phyloP scores from a whole-genome alignment of 2,113 vertebrate genomes.

The Lophura nycthemera region DNA sequence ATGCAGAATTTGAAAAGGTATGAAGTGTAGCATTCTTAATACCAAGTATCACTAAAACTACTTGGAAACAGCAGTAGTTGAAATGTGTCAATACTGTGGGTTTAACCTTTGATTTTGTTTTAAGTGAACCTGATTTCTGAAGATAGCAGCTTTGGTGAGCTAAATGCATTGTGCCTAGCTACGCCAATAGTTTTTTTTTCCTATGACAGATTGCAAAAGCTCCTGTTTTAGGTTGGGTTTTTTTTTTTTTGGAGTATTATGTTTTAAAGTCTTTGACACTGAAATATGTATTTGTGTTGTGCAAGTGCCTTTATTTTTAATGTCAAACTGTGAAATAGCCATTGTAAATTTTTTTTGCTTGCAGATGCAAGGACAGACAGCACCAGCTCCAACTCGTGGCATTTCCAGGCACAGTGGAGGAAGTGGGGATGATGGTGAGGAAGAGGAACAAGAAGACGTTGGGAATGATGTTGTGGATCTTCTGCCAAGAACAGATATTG shows the following conservation, averaged over 20 bases:
- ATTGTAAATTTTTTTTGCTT: neutral
- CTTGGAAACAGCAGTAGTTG: neutral
- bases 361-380: slow-evolving; percentile 93
- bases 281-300: fast-evolving
- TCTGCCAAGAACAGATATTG: slow-evolving; percentile 91
- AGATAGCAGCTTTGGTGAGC: neutral
- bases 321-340: neutral
- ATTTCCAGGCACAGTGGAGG: slow-evolving; percentile 75
- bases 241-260: neutral
- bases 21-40: neutral
- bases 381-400: slow-evolving; percentile 85
- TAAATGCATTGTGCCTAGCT: neutral
- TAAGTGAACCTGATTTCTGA: neutral
- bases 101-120: neutral
- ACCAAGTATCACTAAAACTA: neutral
- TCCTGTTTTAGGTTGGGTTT: neutral
- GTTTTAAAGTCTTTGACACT: neutral
- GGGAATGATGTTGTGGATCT: slow-evolving; percentile 91
- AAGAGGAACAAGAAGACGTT: slow-evolving; percentile 84
- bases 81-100: neutral
- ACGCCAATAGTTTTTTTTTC: neutral
- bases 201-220: neutral
- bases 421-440: slow-evolving; percentile 83
- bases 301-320: neutral
- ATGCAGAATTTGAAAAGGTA: slow-evolving; percentile 98